Percentiles rank a stretch among this genome's conserved stretches.
Conservation (phyloP, 2,113 vertebrate species). For the Toxostoma redivivum region DNA sequence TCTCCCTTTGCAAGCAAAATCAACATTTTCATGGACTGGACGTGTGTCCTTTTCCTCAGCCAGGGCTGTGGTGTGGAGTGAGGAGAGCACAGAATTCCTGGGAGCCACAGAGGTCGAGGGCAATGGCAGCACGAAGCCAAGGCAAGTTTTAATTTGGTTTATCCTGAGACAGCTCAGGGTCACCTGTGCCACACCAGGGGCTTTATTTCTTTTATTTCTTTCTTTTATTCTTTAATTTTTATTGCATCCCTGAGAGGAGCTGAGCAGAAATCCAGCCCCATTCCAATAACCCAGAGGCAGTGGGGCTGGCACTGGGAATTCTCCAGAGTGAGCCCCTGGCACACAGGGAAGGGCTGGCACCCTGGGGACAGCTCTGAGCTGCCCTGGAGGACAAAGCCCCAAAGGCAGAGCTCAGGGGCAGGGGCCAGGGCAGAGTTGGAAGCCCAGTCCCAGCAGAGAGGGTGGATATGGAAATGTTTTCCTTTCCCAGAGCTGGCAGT, state of each 20-base stretch:
- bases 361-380: neutral
- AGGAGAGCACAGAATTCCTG: neutral
- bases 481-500: neutral
- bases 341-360: too few species aligned
- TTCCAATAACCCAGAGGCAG: neutral
- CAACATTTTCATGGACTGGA: neutral
- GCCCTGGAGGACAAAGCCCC: neutral
- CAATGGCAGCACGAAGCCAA: neutral
- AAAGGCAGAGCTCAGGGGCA: neutral
- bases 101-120: neutral
- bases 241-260: neutral
- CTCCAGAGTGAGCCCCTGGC: neutral
- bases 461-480: neutral
- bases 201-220: too few species aligned
- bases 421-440: neutral
- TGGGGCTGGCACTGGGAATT: neutral
- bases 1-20: neutral
- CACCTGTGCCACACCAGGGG: neutral
- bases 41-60: neutral
- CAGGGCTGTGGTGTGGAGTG: neutral
- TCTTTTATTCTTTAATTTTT: too few species aligned
- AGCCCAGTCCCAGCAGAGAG: neutral
- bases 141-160: neutral
- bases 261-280: neutral
- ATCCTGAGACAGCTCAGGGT: neutral